These are phyloP conservation scores for Hypomecis atomaria DNA, from an alignment of 2,888 invertebrate genomes.

Conservation along the genomic window DNA sequence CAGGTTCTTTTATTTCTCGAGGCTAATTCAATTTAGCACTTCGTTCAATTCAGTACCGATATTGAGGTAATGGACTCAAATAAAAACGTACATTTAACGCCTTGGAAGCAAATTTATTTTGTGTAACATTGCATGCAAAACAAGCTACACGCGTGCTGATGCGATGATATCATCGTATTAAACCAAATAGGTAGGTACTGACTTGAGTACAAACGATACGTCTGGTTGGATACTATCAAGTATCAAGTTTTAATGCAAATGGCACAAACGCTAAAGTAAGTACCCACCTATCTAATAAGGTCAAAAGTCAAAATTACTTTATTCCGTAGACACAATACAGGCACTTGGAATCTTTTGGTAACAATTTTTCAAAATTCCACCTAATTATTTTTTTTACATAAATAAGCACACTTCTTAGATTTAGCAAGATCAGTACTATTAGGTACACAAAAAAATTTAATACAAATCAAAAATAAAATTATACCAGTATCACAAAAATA, in stretches of 20 bases:
- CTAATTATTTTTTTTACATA: too few species aligned
- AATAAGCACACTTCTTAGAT: too few species aligned
- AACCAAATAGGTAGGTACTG: conserved; percentile 34
- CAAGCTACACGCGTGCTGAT: conserved; percentile 29
- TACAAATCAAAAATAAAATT: too few species aligned
- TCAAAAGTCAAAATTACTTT: too few species aligned
- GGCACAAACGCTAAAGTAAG: conserved; percentile 20
- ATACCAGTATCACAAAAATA: too few species aligned
- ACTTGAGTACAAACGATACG: conserved; percentile 27
- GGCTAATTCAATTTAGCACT: conserved; percentile 29
- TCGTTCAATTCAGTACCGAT: conserved; percentile 28
- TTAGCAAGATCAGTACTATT: too few species aligned
- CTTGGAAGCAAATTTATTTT: conserved; percentile 38
- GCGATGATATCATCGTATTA: conserved; percentile 40
- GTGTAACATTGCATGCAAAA: conserved; percentile 39
- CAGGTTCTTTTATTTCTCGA: conserved; percentile 11
- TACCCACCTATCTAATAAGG: too few species aligned
- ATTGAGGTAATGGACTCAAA: conserved; percentile 31
- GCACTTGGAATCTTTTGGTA: too few species aligned
- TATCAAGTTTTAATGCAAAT: conserved; percentile 35
- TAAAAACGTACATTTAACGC: conserved; percentile 23
- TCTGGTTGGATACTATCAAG: background rate
- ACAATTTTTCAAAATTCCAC: too few species aligned
- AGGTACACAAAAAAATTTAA: too few species aligned
- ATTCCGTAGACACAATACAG: too few species aligned